Conservation (phyloP, 2,797 vertebrate species). For the Esox masquinongy region DNA sequence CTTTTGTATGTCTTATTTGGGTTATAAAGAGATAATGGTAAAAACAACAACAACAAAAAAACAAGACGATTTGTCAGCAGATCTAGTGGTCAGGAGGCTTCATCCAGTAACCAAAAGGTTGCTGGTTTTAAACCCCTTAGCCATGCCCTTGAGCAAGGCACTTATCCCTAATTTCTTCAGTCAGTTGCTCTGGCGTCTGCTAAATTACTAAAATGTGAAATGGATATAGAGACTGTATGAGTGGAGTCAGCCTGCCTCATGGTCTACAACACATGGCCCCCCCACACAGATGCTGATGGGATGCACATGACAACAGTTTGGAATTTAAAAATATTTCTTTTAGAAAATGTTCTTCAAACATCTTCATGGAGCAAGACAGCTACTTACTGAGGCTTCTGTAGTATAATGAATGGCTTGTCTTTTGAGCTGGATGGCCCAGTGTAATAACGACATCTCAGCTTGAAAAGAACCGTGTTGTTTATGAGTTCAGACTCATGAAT, state of each 20-base stretch:
- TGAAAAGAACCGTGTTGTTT: slow-evolving; percentile 42
- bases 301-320: slow-evolving; percentile 1
- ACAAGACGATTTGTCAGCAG: too few species aligned
- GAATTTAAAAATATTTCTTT: slow-evolving; percentile 29
- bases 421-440: slow-evolving; percentile 30
- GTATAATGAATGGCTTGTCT: slow-evolving; percentile 53
- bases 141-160: too few species aligned
- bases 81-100: too few species aligned
- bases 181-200: too few species aligned
- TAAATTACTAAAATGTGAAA: too few species aligned
- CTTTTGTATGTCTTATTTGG: slow-evolving; percentile 15
- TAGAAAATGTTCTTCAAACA: not conserved
- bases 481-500: slow-evolving; percentile 41
- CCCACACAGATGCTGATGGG: not conserved
- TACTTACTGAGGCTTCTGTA: slow-evolving; percentile 11
- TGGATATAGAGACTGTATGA: not conserved
- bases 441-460: slow-evolving; percentile 51
- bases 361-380: slow-evolving; percentile 16
- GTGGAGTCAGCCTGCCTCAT: not conserved
- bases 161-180: too few species aligned
- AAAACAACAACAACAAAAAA: not conserved
- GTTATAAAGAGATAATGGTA: slow-evolving; percentile 9
- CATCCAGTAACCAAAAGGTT: too few species aligned
- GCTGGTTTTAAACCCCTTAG: too few species aligned
- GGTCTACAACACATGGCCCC: not conserved